Conservation (phyloP, 2,888 invertebrate species). For the Podotricha telesiphe region DNA sequence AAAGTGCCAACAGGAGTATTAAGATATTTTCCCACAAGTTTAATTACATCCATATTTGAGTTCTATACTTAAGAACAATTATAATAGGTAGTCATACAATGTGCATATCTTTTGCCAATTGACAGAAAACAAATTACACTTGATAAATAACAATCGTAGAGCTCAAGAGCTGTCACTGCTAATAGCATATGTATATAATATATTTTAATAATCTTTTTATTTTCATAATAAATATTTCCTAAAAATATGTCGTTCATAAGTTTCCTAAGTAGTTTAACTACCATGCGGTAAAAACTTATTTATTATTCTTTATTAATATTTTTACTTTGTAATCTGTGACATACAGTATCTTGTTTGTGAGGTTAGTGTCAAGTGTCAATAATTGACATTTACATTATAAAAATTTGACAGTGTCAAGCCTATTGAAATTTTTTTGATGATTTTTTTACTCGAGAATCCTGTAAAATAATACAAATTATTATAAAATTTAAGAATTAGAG, state of each 20-base stretch:
- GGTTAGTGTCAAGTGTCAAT: not conserved
- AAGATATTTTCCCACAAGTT: conserved; percentile 81
- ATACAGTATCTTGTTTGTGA: conserved; percentile 1
- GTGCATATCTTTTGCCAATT: not conserved
- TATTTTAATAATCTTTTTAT: no score
- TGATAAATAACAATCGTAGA: no score
- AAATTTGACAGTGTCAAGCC: conserved; percentile 32
- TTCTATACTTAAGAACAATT: no score
- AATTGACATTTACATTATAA: conserved; percentile 25
- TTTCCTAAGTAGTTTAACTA: no score
- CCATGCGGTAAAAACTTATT: no score
- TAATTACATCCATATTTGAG: conserved; percentile 67
- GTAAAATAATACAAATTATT: not conserved
- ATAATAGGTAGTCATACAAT: not conserved
- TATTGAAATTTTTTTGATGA: conserved; percentile 18
- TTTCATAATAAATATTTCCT: no score
- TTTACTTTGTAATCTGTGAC: conserved; percentile 9
- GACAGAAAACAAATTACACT: no score
- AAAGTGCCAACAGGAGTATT: conserved; percentile 78
- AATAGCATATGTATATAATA: no score
- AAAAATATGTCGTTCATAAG: no score
- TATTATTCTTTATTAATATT: not conserved
- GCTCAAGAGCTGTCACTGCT: no score
- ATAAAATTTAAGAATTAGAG: not conserved
- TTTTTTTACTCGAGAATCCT: not conserved